Percentiles rank a stretch among this genome's conserved stretches.
Evolutionary conservation across 2,797 vertebrate genomes (phyloP).

Genomic region (Eospalax fontanierii): DNA sequence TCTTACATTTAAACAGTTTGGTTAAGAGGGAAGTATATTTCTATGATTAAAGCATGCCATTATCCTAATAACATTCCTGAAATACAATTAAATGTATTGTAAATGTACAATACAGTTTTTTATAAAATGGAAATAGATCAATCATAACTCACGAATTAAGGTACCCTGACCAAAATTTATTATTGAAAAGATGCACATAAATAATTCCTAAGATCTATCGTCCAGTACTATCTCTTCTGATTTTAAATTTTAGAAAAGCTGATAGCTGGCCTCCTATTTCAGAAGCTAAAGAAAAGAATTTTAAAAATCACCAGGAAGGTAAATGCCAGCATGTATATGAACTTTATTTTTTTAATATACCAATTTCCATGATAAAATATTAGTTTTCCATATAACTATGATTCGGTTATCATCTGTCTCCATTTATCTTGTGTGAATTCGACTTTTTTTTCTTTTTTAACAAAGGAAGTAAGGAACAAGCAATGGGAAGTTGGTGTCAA

Average conservation of each 20-base stretch:
- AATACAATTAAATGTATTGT: constrained; percentile 12
- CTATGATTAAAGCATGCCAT: constrained; percentile 6
- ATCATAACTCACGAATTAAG: not conserved
- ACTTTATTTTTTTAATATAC: constrained; percentile 72
- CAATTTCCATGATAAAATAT: constrained; percentile 79
- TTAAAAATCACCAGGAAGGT: constrained; percentile 56
- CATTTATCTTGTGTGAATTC: constrained; percentile 85
- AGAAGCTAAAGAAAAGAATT: constrained; percentile 53
- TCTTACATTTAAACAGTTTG: constrained; percentile 48
- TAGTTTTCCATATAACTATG: constrained; percentile 82
- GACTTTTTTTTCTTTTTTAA: constrained; percentile 76
- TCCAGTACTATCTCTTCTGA: not conserved
- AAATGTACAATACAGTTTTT: too few species aligned
- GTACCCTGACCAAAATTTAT: not conserved
- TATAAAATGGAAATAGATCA: constrained; percentile 14
- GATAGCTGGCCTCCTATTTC: not conserved
- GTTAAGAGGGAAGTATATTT: constrained; percentile 60
- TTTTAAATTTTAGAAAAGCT: constrained; percentile 30
- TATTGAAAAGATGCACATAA: not conserved
- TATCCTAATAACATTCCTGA: constrained; percentile 63
- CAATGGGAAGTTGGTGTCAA: constrained; percentile 97
- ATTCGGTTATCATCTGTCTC: constrained; percentile 85
- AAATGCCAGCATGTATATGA: constrained; percentile 67
- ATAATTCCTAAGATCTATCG: not conserved
- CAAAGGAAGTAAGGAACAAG: constrained; percentile 95